phyloP scores from a whole-genome alignment of 2,113 vertebrate species.

The Saccopteryx bilineata region DNA sequence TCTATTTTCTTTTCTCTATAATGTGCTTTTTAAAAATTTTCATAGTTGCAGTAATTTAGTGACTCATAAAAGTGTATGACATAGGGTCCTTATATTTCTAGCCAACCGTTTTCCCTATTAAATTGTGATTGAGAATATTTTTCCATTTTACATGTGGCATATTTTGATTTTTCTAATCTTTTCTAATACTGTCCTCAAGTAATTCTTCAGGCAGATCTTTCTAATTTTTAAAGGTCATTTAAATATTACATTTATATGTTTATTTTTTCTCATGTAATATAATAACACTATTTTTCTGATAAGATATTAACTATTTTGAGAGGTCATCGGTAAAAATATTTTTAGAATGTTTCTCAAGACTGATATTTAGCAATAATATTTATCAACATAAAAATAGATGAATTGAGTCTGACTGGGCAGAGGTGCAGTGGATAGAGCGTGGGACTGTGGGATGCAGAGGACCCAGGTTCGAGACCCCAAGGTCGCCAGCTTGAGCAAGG shows the following conservation, averaged over 20 bases:
- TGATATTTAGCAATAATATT: background rate
- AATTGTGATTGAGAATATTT: background rate
- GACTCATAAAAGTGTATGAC: background rate
- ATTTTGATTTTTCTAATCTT: background rate
- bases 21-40: background rate
- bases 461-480: too few species aligned
- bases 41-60: background rate
- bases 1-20: background rate
- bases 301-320: background rate
- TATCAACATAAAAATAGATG: background rate
- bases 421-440: too few species aligned
- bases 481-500: too few species aligned
- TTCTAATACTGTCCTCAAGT: background rate
- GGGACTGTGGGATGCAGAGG: too few species aligned
- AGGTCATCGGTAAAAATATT: background rate
- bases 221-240: background rate
- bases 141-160: background rate
- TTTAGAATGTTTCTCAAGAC: background rate
- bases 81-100: background rate
- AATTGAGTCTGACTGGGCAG: too few species aligned
- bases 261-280: background rate
- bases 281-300: background rate
- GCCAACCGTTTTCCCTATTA: background rate
- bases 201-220: background rate
- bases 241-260: background rate